These are phyloP conservation scores for Dromius quadrimaculatus DNA, from an alignment of 2,888 invertebrate species.

Conservation along the genomic window DNA sequence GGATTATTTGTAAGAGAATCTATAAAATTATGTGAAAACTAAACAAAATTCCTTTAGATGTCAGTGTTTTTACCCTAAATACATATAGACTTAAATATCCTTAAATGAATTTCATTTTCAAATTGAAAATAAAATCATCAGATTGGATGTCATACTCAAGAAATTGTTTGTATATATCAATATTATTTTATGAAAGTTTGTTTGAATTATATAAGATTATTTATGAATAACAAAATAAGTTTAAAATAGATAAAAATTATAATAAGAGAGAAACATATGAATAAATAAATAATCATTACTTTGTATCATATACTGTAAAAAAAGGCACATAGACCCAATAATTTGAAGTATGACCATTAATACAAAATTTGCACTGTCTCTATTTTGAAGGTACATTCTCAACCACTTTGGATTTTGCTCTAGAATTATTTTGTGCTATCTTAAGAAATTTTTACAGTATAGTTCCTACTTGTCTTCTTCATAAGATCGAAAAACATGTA, in stretches of 20 bases:
- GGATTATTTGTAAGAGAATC: slow-evolving; percentile 40
- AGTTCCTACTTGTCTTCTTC: too few relatives aligned
- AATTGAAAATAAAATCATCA: slow-evolving; percentile 27
- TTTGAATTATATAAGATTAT: slow-evolving; percentile 17
- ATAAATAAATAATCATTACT: slow-evolving; percentile 15
- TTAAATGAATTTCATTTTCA: slow-evolving; percentile 28
- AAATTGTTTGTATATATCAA: slow-evolving; percentile 29
- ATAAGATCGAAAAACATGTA: too few relatives aligned
- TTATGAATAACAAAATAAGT: slow-evolving; percentile 16
- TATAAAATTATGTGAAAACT: slow-evolving; percentile 34
- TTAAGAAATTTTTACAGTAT: too few relatives aligned
- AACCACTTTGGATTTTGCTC: too few relatives aligned
- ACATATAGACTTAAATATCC: slow-evolving; percentile 8
- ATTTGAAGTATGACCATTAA: too few relatives aligned
- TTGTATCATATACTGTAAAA: slow-evolving; percentile 11
- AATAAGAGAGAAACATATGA: slow-evolving; percentile 9
- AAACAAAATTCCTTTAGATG: slow-evolving; percentile 28
- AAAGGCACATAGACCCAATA: too few relatives aligned
- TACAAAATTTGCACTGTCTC: too few relatives aligned
- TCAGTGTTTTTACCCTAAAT: slow-evolving; percentile 38
- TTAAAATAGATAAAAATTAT: slow-evolving; percentile 1
- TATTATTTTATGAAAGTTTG: slow-evolving; percentile 20
- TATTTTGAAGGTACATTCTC: too few relatives aligned
- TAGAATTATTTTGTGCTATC: too few relatives aligned
- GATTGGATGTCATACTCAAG: slow-evolving; percentile 1